Percentiles rank a stretch among this genome's conserved stretches.
phyloP scores from a whole-genome alignment of 92 coral and sea anemone genomes.

The Porites divaricata region DNA sequence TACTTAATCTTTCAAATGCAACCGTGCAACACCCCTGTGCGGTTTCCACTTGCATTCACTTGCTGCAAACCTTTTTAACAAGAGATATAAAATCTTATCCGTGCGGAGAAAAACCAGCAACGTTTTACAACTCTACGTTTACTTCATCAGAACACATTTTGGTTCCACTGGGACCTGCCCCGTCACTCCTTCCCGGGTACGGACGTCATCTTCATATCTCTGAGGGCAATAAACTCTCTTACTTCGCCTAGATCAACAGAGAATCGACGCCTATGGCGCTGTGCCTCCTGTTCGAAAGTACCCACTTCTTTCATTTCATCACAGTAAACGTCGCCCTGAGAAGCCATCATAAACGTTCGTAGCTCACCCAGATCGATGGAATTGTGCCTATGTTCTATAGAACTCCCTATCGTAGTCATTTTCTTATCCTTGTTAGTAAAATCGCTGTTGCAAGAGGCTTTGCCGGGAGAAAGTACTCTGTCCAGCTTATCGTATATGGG shows the following conservation, averaged over 20 bases:
- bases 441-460: background rate
- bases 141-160: background rate
- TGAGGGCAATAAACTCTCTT: conserved; percentile 36
- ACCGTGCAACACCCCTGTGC: too few relatives aligned
- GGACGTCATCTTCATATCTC: background rate
- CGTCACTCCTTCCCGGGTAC: background rate
- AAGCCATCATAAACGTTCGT: background rate
- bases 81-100: too few relatives aligned
- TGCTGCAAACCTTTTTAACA: too few relatives aligned
- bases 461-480: background rate
- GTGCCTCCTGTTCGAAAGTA: background rate
- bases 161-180: background rate
- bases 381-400: background rate
- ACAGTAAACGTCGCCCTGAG: background rate
- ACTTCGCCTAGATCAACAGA: conserved; percentile 38
- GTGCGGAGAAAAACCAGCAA: too few relatives aligned
- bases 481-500: conserved; percentile 10
- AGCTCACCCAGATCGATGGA: conserved; percentile 8
- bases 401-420: background rate
- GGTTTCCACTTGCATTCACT: too few relatives aligned
- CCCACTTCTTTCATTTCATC: background rate
- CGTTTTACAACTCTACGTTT: background rate
- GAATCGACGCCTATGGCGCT: conserved; percentile 24
- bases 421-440: background rate
- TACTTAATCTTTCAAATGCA: too few relatives aligned